Evolutionary conservation across 2,888 invertebrate genomes (phyloP).

Genomic region (Hypselothyrea guttata): DNA sequence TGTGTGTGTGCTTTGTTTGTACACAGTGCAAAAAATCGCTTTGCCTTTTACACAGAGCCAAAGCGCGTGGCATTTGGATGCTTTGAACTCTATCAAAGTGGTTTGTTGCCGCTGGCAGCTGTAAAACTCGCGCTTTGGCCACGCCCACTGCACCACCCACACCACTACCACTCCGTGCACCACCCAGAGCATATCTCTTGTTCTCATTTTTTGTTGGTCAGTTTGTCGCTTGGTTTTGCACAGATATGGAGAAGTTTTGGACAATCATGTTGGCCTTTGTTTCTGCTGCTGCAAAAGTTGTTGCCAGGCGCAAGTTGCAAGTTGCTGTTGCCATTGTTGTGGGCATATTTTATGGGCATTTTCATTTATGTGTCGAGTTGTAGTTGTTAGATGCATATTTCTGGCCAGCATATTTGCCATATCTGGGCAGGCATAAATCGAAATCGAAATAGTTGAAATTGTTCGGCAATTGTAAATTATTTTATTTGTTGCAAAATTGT

Average conservation of each 20-base stretch:
- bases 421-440: conserved; percentile 51
- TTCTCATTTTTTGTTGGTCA: not conserved
- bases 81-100: conserved; percentile 71
- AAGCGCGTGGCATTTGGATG: conserved; percentile 53
- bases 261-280: conserved; percentile 51
- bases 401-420: conserved; percentile 33
- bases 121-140: conserved; percentile 33
- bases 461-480: conserved; percentile 74
- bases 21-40: conserved; percentile 17
- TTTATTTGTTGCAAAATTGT: conserved; percentile 72
- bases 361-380: conserved; percentile 35
- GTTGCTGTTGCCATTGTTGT: conserved; percentile 56
- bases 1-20: conserved; percentile 17
- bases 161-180: not conserved
- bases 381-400: conserved; percentile 8
- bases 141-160: not conserved
- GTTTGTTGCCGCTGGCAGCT: conserved; percentile 57
- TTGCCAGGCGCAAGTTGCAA: conserved; percentile 19
- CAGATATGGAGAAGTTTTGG: conserved; percentile 59
- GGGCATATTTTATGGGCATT: conserved; percentile 69
- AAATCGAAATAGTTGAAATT: conserved; percentile 65
- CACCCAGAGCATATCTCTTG: not conserved
- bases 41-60: conserved; percentile 26
- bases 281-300: conserved; percentile 21
- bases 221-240: conserved; percentile 1